Base-by-base conservation (phyloP, 2,797 vertebrate genomes). In the Myotis myotis region DNA sequence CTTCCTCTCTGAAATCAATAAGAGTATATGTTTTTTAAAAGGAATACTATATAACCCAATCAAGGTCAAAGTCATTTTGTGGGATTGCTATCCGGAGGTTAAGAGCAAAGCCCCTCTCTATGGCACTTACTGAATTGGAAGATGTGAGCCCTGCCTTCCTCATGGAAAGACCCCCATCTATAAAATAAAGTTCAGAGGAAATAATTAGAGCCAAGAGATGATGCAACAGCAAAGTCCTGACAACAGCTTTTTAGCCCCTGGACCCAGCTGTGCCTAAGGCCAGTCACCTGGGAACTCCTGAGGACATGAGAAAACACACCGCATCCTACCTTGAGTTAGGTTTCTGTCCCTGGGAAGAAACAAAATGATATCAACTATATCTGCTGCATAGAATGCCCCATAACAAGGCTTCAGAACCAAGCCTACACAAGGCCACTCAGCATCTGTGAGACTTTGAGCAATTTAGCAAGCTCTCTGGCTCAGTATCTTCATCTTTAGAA, bases 291-390 rank as follows among this genome's bases (percentile, higher is more conserved):
- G 38, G 80, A 84, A n/a, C 64, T 85, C 20, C 53, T 11, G 10
- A 44, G 44, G 36, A 55, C 8, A 36, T 4, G 15, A 93, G 23
- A 72, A 25, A 72, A 44, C 41, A 28, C 33, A 60, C 17, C 12
- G 8, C 33, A 94, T 33, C 23, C 55, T 57, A 57, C 8, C 44
- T 28, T 30, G 1, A 30, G 8, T 87, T 62, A 79, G 47, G 28
- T 51, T 93, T 96, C 84, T 76, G 44, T 84, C n/a, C 44, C 28
- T 36, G 3, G 41, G 12, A 92, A 30, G 23, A 80, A 91, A 96
- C 55, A 75, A 60, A 93, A 64, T 41, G 30, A 28, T 53, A 91
- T 22, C 49, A 11, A 60, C 12, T 57, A 7, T 12, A 38, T 5
- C n/a, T 74, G 5, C 84, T 75, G 12, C 76, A n/a, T 9, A 57